Conservation (phyloP, 2,888 invertebrate genomes). For the Eilema griseolum region DNA sequence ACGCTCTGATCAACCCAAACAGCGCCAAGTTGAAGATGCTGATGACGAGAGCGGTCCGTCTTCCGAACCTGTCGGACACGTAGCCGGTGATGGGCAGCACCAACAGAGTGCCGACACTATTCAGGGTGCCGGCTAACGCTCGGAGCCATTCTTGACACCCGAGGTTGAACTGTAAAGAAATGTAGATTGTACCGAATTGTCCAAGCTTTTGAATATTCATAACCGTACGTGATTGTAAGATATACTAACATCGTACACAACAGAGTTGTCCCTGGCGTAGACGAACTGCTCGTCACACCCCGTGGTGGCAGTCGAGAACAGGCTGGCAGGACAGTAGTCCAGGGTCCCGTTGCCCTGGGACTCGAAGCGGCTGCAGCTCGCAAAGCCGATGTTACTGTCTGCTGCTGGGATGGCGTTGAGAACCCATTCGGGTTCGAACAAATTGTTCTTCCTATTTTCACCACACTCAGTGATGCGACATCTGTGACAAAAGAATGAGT, state of each 20-base stretch:
- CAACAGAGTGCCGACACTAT: conserved; percentile 89
- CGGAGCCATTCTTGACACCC: conserved; percentile 90
- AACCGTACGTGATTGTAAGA: background rate
- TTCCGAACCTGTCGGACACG: conserved; percentile 89
- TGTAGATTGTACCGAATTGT: background rate
- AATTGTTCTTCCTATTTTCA: conserved; percentile 62
- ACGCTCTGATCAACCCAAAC: conserved; percentile 83
- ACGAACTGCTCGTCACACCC: conserved; percentile 66
- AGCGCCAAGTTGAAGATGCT: conserved; percentile 76
- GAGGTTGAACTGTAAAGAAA: conserved; percentile 85
- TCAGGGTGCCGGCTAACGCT: conserved; percentile 90
- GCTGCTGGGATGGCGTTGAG: conserved; percentile 73
- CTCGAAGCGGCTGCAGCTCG: conserved; percentile 79
- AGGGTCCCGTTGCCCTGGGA: conserved; percentile 58
- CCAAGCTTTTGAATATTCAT: background rate
- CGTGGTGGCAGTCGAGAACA: conserved; percentile 56
- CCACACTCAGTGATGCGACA: conserved; percentile 85
- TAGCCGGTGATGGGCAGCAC: conserved; percentile 89
- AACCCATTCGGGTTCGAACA: conserved; percentile 78
- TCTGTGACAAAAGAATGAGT: conserved; percentile 56
- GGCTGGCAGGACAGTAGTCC: conserved; percentile 61
- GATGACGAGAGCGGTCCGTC: conserved; percentile 79
- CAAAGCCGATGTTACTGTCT: conserved; percentile 56
- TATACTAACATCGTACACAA: conserved; percentile 74
- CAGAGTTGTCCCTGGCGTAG: conserved; percentile 71